Evolutionary conservation across 2,113 vertebrate genomes (phyloP).

Genomic region (Athene noctua): DNA sequence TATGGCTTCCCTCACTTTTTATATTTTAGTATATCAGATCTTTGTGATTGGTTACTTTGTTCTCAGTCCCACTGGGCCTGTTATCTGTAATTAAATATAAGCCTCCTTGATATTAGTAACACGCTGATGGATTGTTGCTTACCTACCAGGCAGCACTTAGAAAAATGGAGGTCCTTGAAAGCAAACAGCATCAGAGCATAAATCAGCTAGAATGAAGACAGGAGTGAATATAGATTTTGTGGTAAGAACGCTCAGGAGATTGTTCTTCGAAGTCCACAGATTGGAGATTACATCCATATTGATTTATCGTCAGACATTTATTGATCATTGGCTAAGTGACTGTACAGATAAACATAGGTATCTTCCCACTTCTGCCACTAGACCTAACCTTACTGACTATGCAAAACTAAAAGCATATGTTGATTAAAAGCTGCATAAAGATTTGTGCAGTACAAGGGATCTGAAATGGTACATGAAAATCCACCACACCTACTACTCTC

Average conservation of each 20-base stretch:
- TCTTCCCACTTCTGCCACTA: slow-evolving; percentile 32
- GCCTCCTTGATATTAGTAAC: slow-evolving; percentile 42
- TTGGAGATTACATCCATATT: slow-evolving; percentile 61
- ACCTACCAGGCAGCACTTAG: slow-evolving; percentile 53
- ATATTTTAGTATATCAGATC: slow-evolving; percentile 39
- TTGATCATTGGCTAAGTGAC: slow-evolving; percentile 70
- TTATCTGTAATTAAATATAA: slow-evolving; percentile 70
- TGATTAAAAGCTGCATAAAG: neutral
- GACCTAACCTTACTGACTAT: neutral
- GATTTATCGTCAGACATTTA: slow-evolving; percentile 61
- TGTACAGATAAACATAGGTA: slow-evolving; percentile 49
- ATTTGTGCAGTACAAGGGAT: neutral
- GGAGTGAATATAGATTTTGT: slow-evolving; percentile 64
- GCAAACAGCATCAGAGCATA: slow-evolving; percentile 58
- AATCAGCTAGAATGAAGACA: slow-evolving; percentile 62
- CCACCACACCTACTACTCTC: neutral
- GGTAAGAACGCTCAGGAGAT: slow-evolving; percentile 61
- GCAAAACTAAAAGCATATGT: neutral
- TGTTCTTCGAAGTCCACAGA: slow-evolving; percentile 63
- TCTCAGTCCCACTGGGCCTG: slow-evolving; percentile 32
- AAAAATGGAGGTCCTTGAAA: slow-evolving; percentile 68
- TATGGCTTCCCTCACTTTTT: neutral
- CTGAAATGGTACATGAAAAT: neutral
- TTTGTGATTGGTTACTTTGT: slow-evolving; percentile 18
- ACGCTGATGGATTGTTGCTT: slow-evolving; percentile 57